Evolutionary conservation across 2,797 vertebrate species (phyloP), one percentile per base, ranked within the genome.

Genomic region (Pipistrellus nathusii): DNA sequence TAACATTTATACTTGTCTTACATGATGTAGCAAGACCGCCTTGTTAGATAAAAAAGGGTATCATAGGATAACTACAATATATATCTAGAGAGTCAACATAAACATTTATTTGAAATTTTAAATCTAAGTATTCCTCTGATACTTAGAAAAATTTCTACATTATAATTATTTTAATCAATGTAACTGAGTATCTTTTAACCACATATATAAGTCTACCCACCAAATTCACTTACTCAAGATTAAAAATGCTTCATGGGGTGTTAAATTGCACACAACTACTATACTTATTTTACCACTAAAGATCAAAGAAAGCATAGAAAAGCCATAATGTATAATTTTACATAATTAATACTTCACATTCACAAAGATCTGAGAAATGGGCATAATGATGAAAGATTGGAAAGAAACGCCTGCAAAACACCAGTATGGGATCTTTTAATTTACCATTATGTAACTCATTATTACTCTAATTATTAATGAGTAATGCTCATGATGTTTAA

Each of bases 31-130:
- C 15, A 72, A 59, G 23, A 76, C 69, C 48, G 10, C 66, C 38
- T 76, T 18, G 78, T 46, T 86, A 73, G 86, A 84, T 48, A 91
- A 92, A 94, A 95, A 9, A 73, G 89, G 76, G 32, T 57, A 25
- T 9, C 59, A 53, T 27, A 9, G 1, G 15, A 75, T 64, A 0
- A 17, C 85, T 76, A 86, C 80, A 78, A 86, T 91, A 68, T 64
- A 1, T 46, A 44, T 76, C 32, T 32, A 66, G 46, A n/a, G 32
- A 90, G 13, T 48, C 41, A 90, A 0, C 32, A 30, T 38, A 94
- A 57, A 78, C 94, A 71, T 80, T 66, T 84, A 83, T 62, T 51
- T 87, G 75, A 86, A 85, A 88, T 15, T 82, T 90, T 78, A 93
- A 78, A 80, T 76, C 51, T 71, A 93, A 81, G 64, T 62, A 76